Evolutionary conservation across 2,888 invertebrate species (phyloP).

Genomic region (Eretmocerus hayati): DNA sequence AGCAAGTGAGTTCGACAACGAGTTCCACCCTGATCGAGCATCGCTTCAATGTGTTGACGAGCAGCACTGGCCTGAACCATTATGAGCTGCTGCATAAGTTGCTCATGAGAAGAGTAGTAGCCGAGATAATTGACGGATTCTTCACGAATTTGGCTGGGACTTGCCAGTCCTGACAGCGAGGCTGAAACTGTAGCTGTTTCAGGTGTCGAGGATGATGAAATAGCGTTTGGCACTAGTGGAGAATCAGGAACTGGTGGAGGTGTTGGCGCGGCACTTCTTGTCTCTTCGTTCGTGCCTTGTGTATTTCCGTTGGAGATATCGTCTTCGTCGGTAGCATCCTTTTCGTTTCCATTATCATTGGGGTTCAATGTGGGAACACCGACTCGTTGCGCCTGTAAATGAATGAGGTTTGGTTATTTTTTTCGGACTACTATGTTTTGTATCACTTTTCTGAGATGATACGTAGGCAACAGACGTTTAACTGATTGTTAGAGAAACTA

Average conservation of each 20-base stretch:
- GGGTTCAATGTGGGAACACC: too few relatives aligned
- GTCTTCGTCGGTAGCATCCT: too few relatives aligned
- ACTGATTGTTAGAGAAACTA: too few relatives aligned
- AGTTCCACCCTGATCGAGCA: conserved; percentile 59
- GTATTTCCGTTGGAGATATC: too few relatives aligned
- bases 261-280: conserved; percentile 38
- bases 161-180: conserved; percentile 28
- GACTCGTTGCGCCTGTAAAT: too few relatives aligned
- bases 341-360: too few relatives aligned
- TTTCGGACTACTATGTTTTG: too few relatives aligned
- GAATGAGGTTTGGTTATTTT: too few relatives aligned
- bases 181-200: conserved; percentile 12
- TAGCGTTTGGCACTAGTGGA: conserved; percentile 31
- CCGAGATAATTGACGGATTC: conserved; percentile 64
- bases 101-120: conserved; percentile 62
- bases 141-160: conserved; percentile 47
- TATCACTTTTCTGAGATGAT: too few relatives aligned
- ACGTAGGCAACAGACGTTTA: too few relatives aligned
- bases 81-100: conserved; percentile 58
- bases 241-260: conserved; percentile 44
- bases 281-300: too few relatives aligned
- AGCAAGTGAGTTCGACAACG: conserved; percentile 64
- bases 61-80: conserved; percentile 53
- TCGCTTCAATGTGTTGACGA: conserved; percentile 52
- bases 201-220: conserved; percentile 5